Evolutionary conservation across 2,888 invertebrate species (phyloP).

Genomic region (Macropis europaea): DNA sequence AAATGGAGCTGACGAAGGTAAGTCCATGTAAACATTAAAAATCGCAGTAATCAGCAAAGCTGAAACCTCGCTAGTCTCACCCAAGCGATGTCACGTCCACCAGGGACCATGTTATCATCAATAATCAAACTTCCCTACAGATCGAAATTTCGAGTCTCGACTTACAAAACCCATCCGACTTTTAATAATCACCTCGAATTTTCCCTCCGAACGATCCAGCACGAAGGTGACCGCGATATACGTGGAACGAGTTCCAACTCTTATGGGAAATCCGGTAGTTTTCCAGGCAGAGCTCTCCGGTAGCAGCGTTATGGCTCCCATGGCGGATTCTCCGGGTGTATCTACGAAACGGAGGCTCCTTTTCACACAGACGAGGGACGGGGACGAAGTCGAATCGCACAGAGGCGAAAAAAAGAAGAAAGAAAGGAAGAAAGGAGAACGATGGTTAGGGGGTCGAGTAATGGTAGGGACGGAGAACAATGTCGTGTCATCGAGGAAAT

Average conservation of each 20-base stretch:
- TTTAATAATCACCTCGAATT: too few species aligned
- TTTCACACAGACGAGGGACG: constrained; percentile 31
- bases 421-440: constrained; percentile 19
- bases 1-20: too few species aligned
- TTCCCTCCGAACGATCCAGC: too few species aligned
- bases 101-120: too few species aligned
- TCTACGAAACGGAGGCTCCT: constrained; percentile 50
- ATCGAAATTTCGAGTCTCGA: too few species aligned
- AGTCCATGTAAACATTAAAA: too few species aligned
- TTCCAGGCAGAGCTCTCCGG: constrained; percentile 1
- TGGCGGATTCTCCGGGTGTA: constrained; percentile 20
- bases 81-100: too few species aligned
- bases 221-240: too few species aligned
- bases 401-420: constrained; percentile 19
- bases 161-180: too few species aligned
- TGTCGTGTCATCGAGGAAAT: constrained; percentile 60
- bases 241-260: constrained; percentile 21
- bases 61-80: too few species aligned
- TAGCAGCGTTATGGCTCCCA: constrained; percentile 42
- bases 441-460: constrained; percentile 65
- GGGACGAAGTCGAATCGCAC: constrained; percentile 2
- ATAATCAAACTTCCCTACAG: too few species aligned
- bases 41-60: too few species aligned
- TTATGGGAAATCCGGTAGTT: constrained; percentile 40
- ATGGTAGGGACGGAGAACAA: constrained; percentile 66